A percentile compares a stretch with the other conserved stretches of the same genome.
Conservation (phyloP, 2,113 vertebrate genomes). For the Corythaixoides concolor region DNA sequence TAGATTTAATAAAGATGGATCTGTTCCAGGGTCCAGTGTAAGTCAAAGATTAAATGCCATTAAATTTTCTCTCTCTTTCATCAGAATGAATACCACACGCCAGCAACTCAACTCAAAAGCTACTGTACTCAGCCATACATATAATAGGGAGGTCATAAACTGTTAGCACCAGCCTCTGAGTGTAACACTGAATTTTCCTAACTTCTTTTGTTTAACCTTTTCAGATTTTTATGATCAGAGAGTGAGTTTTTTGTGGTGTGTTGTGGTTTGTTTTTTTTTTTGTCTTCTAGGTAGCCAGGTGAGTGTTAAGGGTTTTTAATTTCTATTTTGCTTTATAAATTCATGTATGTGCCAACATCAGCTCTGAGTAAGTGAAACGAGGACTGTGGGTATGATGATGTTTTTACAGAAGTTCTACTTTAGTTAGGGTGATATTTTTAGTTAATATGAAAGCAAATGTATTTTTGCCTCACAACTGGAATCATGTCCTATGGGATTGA, state of each 20-base stretch:
- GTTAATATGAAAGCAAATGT: not conserved
- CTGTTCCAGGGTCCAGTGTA: not conserved
- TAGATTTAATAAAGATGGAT: not conserved
- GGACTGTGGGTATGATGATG: not conserved
- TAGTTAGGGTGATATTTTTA: not conserved
- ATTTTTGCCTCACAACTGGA: not conserved
- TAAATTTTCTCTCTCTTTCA: slow-evolving; percentile 15
- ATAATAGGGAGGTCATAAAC: slow-evolving; percentile 9
- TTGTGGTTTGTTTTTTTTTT: not conserved
- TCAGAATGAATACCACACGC: slow-evolving; percentile 13
- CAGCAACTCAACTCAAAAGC: slow-evolving; percentile 37
- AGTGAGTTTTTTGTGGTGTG: not conserved
- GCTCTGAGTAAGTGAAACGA: not conserved
- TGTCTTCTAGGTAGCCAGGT: not conserved
- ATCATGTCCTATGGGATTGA: not conserved
- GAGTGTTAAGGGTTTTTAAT: not conserved
- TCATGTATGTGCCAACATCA: not conserved
- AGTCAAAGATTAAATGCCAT: slow-evolving; percentile 19
- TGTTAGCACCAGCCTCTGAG: not conserved
- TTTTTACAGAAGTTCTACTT: not conserved
- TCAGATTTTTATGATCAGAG: not conserved
- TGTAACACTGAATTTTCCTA: not conserved
- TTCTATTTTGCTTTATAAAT: slow-evolving; percentile 5
- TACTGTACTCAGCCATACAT: not conserved
- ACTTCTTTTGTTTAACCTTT: slow-evolving; percentile 26